phyloP scores from a whole-genome alignment of 2,888 invertebrate genomes.

The Xylota segnis region DNA sequence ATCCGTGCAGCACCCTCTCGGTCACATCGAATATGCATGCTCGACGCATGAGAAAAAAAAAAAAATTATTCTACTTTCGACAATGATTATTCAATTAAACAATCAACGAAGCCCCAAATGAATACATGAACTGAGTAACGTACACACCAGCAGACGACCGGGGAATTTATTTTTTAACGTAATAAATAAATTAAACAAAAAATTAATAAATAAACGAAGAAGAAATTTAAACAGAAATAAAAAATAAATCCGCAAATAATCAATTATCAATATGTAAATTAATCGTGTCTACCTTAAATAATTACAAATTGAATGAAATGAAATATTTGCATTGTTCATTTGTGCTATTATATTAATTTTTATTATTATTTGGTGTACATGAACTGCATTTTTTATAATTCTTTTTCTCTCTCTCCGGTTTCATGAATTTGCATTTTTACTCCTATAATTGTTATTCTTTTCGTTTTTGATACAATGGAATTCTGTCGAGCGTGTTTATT shows the following conservation, averaged over 20 bases:
- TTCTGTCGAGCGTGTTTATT: conserved; percentile 58
- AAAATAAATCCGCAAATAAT: conserved; percentile 50
- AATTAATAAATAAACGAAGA: conserved; percentile 1
- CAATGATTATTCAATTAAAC: conserved; percentile 56
- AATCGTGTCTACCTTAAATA: conserved; percentile 60
- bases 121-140: background rate
- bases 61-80: conserved; percentile 10
- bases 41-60: background rate
- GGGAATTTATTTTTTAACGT: conserved; percentile 14
- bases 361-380: conserved; percentile 17
- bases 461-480: conserved; percentile 27
- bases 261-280: conserved; percentile 69
- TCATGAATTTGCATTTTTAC: conserved; percentile 59
- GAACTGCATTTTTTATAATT: conserved; percentile 1
- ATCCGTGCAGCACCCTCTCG: conserved; percentile 7
- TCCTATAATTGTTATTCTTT: conserved; percentile 51
- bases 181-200: conserved; percentile 44
- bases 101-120: conserved; percentile 37
- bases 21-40: conserved; percentile 5
- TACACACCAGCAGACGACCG: background rate
- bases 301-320: conserved; percentile 59
- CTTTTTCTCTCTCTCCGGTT: conserved; percentile 8
- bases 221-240: conserved; percentile 14
- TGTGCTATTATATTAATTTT: conserved; percentile 31
- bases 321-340: conserved; percentile 51